Percentiles rank a stretch among this genome's conserved stretches.
phyloP scores from a whole-genome alignment of 2,888 invertebrate genomes.

The Cistogaster globosa region DNA sequence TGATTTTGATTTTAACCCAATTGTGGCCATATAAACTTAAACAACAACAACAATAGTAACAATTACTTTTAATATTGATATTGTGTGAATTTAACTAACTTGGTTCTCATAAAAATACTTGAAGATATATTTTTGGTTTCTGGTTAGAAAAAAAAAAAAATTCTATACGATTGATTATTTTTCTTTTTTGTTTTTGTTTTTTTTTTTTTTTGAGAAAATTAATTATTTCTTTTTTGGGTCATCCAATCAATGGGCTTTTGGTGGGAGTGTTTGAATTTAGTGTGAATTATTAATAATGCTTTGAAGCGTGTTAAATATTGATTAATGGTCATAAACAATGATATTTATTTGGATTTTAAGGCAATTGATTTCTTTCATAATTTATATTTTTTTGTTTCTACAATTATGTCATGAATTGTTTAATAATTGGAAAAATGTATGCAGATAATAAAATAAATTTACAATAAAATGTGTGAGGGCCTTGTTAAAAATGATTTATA shows the following conservation, averaged over 20 bases:
- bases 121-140: constrained; percentile 11
- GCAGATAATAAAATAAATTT: no score
- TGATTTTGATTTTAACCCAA: constrained; percentile 64
- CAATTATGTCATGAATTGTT: not conserved
- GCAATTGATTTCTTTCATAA: not conserved
- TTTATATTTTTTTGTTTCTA: not conserved
- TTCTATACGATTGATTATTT: not conserved
- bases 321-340: not conserved
- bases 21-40: constrained; percentile 57
- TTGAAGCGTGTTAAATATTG: constrained; percentile 23
- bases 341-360: not conserved
- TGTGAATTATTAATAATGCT: constrained; percentile 15
- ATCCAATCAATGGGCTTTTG: constrained; percentile 10
- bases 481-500: no score
- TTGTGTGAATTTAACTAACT: constrained; percentile 50
- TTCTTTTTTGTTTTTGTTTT: not conserved
- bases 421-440: no score
- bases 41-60: constrained; percentile 9
- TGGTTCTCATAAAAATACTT: not conserved
- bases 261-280: constrained; percentile 34
- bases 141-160: not conserved
- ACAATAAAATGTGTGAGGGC: no score
- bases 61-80: constrained; percentile 22
- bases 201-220: constrained; percentile 22
- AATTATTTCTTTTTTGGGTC: constrained; percentile 49